These are phyloP conservation scores for Gracilinanus agilis DNA, from an alignment of 2,113 vertebrate species.

Conservation along the genomic window DNA sequence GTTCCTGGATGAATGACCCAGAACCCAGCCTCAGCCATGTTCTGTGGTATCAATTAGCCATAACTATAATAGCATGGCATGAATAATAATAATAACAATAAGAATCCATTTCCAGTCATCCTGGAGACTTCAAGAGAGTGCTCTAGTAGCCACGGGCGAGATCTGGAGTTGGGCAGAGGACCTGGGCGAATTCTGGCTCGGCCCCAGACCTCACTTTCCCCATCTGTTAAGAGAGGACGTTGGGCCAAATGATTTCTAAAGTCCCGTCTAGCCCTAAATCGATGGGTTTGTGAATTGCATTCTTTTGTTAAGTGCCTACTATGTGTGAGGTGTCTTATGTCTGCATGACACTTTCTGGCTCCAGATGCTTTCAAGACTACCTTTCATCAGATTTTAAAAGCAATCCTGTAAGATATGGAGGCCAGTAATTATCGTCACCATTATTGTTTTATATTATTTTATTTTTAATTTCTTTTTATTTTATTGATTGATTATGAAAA, in stretches of 20 bases:
- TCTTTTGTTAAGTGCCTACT: neutral
- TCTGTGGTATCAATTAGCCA: neutral
- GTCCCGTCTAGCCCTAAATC: neutral
- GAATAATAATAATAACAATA: neutral
- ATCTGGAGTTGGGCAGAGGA: neutral
- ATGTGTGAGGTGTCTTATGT: neutral
- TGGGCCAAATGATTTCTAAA: neutral
- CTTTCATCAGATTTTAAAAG: neutral
- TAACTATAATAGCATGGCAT: neutral
- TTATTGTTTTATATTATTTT: too few species aligned
- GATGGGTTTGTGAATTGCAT: neutral
- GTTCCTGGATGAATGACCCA: neutral
- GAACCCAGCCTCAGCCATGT: neutral
- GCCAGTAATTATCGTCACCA: neutral
- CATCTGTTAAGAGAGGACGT: neutral
- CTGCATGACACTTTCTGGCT: neutral
- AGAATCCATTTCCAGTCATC: neutral
- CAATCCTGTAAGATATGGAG: neutral
- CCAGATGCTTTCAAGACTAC: neutral
- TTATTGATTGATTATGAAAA: too few species aligned
- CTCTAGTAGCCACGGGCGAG: neutral
- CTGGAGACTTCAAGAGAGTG: neutral
- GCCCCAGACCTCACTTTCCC: neutral
- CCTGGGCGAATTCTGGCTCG: neutral
- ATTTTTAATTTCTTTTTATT: too few species aligned